Conservation (phyloP, 2,888 invertebrate genomes). For the Amphipyra berbera region DNA sequence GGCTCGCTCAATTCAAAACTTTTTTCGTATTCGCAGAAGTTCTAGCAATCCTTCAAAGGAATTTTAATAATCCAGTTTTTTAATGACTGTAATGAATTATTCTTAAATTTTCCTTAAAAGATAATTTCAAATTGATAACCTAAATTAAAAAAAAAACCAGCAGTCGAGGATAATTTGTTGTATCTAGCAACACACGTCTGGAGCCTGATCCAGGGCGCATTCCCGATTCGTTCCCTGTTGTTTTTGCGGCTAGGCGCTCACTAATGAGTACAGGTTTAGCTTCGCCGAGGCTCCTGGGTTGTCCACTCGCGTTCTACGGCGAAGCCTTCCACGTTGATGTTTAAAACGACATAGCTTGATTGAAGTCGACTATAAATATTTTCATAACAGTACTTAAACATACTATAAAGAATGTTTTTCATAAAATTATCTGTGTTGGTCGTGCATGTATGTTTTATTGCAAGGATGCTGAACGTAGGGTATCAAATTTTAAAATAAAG, state of each 20-base stretch:
- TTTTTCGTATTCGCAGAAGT: slow-evolving; percentile 6
- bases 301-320: slow-evolving; percentile 56
- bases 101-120: background rate
- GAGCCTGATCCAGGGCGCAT: slow-evolving; percentile 82
- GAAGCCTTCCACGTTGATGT: slow-evolving; percentile 49
- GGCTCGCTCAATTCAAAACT: background rate
- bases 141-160: slow-evolving; percentile 29
- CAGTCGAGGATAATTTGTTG: slow-evolving; percentile 57
- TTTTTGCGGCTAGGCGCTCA: slow-evolving; percentile 86
- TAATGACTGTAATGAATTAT: slow-evolving; percentile 4
- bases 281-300: slow-evolving; percentile 58
- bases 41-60: background rate
- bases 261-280: slow-evolving; percentile 88
- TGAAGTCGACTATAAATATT: slow-evolving; percentile 51
- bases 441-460: too few relatives aligned
- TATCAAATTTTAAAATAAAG: too few relatives aligned
- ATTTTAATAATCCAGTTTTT: background rate
- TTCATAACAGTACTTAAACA: slow-evolving; percentile 38
- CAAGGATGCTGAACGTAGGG: too few relatives aligned
- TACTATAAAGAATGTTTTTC: slow-evolving; percentile 5
- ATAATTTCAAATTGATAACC: slow-evolving; percentile 18
- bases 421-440: too few relatives aligned
- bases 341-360: slow-evolving; percentile 57
- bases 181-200: slow-evolving; percentile 73
- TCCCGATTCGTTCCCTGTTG: slow-evolving; percentile 89